Conservation (phyloP, 2,888 invertebrate species). For the Allygus modestus region DNA sequence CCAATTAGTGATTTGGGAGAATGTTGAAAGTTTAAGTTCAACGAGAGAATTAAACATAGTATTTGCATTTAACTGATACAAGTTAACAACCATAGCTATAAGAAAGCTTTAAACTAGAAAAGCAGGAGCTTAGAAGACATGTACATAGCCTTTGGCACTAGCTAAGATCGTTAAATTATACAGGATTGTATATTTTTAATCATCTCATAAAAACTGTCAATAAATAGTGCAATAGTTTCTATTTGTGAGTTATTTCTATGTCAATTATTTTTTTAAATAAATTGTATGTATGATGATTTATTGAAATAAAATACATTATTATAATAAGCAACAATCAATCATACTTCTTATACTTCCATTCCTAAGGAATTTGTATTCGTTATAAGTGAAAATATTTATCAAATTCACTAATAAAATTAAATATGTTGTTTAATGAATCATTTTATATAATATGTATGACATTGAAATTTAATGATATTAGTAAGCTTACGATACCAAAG, state of each 20-base stretch:
- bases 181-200: slow-evolving; percentile 25
- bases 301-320: too few species aligned
- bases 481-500: background rate
- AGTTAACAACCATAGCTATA: slow-evolving; percentile 27
- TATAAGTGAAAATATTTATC: too few species aligned
- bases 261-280: slow-evolving; percentile 37
- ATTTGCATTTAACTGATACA: slow-evolving; percentile 25
- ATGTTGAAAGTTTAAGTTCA: background rate
- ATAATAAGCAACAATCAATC: too few species aligned
- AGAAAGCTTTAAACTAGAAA: slow-evolving; percentile 42
- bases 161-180: slow-evolving; percentile 36
- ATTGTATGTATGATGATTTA: background rate
- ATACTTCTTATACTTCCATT: too few species aligned
- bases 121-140: slow-evolving; percentile 30
- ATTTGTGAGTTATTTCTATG: slow-evolving; percentile 33
- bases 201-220: slow-evolving; percentile 29
- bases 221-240: slow-evolving; percentile 28
- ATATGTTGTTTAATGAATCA: too few species aligned
- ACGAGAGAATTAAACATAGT: background rate
- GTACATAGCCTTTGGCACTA: slow-evolving; percentile 41
- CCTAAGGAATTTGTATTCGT: too few species aligned
- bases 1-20: background rate
- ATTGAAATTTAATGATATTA: background rate
- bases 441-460: too few species aligned
- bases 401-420: too few species aligned